phyloP scores from a whole-genome alignment of 2,888 invertebrate species.

The Drosophila paranaensis region DNA sequence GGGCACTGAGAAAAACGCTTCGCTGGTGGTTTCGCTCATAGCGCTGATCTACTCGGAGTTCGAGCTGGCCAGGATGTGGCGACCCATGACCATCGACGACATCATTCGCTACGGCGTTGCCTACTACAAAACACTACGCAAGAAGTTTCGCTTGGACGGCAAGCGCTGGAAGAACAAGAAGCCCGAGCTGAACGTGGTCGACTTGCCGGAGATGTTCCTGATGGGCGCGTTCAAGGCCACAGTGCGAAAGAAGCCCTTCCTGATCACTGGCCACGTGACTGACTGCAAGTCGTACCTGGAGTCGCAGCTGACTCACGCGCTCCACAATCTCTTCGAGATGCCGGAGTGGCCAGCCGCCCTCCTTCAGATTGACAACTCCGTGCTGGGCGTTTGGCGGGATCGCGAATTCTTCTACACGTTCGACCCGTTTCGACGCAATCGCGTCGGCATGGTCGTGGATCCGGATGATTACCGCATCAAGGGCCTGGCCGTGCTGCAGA shows the following conservation, averaged over 20 bases:
- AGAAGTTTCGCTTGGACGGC: conserved; percentile 70
- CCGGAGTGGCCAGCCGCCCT: conserved; percentile 74
- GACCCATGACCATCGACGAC: conserved; percentile 86
- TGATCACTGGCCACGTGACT: conserved; percentile 77
- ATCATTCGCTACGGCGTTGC: conserved; percentile 77
- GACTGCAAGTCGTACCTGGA: conserved; percentile 73
- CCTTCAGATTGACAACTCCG: conserved; percentile 87
- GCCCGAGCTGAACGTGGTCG: conserved; percentile 74
- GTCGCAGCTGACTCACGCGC: conserved; percentile 74
- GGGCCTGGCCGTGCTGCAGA: conserved; percentile 87
- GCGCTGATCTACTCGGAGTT: conserved; percentile 88
- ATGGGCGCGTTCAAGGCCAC: conserved; percentile 82
- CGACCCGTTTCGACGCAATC: conserved; percentile 88
- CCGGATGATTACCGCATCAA: conserved; percentile 83
- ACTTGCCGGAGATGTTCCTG: conserved; percentile 84
- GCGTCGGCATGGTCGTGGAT: conserved; percentile 86
- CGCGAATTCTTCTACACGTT: conserved; percentile 88
- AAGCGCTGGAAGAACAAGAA: conserved; percentile 74
- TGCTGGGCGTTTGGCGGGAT: conserved; percentile 88
- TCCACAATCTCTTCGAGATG: conserved; percentile 72
- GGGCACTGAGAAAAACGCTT: conserved; percentile 85
- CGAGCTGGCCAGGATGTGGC: conserved; percentile 88
- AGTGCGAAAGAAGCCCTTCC: conserved; percentile 76
- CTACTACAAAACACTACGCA: conserved; percentile 72
- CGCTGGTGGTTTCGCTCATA: conserved; percentile 87